Base-by-base conservation (phyloP, 2,797 vertebrate genomes). In the Bovichtus diacanthus region DNA sequence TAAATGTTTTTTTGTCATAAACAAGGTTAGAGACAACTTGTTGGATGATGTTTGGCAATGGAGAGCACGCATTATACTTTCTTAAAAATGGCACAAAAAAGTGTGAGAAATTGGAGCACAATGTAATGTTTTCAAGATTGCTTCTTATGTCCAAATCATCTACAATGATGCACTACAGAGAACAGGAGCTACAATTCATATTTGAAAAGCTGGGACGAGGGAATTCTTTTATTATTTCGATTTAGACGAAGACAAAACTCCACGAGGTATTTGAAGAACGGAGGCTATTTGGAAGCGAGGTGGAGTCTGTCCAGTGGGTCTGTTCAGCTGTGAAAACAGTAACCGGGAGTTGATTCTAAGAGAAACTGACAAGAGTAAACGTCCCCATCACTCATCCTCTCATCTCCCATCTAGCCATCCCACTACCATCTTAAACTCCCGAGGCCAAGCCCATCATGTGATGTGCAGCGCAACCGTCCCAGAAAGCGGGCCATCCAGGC, bases 371-470 rank as follows among this genome's bases (percentile, higher is more conserved):
- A 79, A 36, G 75, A 78, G 31, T 73, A 80, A 89, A 82, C 21
- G 10, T 70, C 81, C 66, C 82, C 46, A 83, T 87, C 89, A 81
- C 78, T 84, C 81, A 69, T 74, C 71, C 74, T 58, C 86, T 76
- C 68, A 54, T 84, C 87, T 53, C 79, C 74, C 74, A 76, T 86
- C 69, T 47, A 56, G 50, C 70, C 81, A 47, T 69, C 83, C 83
- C 75, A 62, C 83, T 47, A 50, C 68, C 76, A 78, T 88, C 80
- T 88, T 81, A 75, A 74, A 75, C 76, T 90, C 76, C 91, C 0
- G 70, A 89, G 92, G 92, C 90, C 90, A 70, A 78, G 78, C 83
- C 90, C 92, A 83, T 91, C 92, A 88, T 92, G 88, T 88, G 90
- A 93, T 83, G 74, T 70, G 79, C 76, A 78, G 86, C 75, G 38